These are phyloP conservation scores for Python bivittatus DNA, from an alignment of 2,113 vertebrate genomes.

Conservation along the genomic window DNA sequence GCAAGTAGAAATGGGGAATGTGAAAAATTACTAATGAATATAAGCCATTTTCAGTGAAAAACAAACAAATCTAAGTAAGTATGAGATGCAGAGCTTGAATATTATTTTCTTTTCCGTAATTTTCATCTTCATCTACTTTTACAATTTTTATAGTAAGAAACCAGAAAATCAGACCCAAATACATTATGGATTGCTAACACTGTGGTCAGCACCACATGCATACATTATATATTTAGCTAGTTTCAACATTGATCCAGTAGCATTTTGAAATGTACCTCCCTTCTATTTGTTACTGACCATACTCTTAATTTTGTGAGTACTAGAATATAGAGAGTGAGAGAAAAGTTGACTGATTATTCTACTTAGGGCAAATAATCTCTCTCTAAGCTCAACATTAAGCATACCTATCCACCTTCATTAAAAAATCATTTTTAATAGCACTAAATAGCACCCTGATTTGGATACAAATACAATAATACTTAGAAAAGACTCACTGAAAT, in stretches of 20 bases:
- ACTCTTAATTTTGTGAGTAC: not conserved
- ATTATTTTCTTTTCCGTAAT: not conserved
- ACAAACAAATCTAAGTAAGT: not conserved
- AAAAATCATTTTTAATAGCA: not conserved
- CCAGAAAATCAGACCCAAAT: not conserved
- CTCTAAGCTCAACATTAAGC: not conserved
- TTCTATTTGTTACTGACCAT: not conserved
- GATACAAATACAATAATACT: not conserved
- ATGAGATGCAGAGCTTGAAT: not conserved
- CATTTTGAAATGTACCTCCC: too few relatives aligned
- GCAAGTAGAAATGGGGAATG: not conserved
- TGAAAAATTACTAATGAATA: not conserved
- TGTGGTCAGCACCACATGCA: not conserved
- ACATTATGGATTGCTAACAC: not conserved
- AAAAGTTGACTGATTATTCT: not conserved
- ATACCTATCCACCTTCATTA: not conserved
- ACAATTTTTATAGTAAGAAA: not conserved
- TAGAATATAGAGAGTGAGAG: not conserved
- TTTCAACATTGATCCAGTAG: not conserved
- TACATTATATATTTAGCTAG: not conserved
- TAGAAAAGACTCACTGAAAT: not conserved
- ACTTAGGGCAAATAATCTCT: not conserved
- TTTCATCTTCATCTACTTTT: not conserved
- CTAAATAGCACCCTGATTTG: too few relatives aligned
- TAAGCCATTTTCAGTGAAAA: not conserved